phyloP scores from a whole-genome alignment of 1,140 invertebrate genomes.

The Metaphire vulgaris region DNA sequence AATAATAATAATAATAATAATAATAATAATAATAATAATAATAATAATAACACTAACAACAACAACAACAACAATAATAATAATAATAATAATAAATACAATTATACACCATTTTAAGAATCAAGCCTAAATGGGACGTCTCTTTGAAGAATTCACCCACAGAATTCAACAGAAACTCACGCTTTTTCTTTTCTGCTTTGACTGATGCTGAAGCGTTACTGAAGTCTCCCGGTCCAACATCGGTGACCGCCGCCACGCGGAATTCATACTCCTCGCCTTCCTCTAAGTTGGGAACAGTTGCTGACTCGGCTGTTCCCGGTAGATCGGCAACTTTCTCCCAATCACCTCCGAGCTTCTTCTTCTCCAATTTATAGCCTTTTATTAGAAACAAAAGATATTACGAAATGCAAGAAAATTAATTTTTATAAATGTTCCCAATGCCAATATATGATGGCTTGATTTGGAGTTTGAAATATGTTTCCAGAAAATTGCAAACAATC shows the following conservation, averaged over 20 bases:
- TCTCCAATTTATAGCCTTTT: conserved; percentile 93
- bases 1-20: no score
- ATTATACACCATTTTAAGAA: no score
- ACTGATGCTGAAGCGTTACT: conserved; percentile 40
- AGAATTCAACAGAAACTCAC: conserved; percentile 32
- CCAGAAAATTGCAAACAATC: no score
- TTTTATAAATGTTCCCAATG: conserved; percentile 69
- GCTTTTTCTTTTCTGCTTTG: conserved; percentile 48
- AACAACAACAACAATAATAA: no score
- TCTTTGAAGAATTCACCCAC: no score
- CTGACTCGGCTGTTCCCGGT: conserved; percentile 38
- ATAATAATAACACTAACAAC: no score
- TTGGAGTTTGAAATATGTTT: no score
- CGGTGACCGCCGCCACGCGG: conserved; percentile 78
- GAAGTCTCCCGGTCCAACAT: conserved; percentile 61
- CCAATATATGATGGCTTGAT: conserved; percentile 61
- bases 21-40: no score
- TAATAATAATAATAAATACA: no score
- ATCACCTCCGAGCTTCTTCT: conserved; percentile 82
- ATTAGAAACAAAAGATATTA: conserved; percentile 81
- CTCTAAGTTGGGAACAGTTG: conserved; percentile 69
- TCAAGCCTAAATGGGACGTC: no score
- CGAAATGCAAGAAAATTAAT: conserved; percentile 71
- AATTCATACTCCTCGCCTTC: conserved; percentile 93
- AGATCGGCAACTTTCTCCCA: conserved; percentile 62